A percentile compares a stretch with the other conserved stretches of the same genome.
phyloP scores from a whole-genome alignment of 2,888 invertebrate species.

The Hylaea fasciaria region DNA sequence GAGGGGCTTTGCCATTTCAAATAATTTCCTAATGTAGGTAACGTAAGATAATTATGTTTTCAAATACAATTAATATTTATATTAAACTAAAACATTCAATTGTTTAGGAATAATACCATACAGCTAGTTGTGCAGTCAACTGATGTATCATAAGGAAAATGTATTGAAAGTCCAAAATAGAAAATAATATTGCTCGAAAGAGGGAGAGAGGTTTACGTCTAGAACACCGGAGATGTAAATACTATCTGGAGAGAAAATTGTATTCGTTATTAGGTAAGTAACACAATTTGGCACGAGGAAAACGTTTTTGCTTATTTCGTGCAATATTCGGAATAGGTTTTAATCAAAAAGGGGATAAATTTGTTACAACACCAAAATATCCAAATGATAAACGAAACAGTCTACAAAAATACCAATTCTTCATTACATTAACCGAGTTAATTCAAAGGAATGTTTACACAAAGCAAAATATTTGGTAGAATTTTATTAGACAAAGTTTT shows the following conservation, averaged over 20 bases:
- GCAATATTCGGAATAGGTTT: conserved; percentile 43
- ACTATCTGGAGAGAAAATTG: conserved; percentile 64
- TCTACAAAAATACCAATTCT: conserved; percentile 13
- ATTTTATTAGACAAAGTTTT: conserved; percentile 48
- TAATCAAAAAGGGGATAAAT: conserved; percentile 41
- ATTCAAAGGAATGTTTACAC: conserved; percentile 38
- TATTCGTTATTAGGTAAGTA: conserved; percentile 56
- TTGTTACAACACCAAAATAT: conserved; percentile 28
- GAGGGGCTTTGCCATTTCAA: conserved; percentile 49
- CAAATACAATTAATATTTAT: no score
- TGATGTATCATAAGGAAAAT: conserved; percentile 3
- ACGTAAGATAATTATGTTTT: background rate
- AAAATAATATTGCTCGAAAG: conserved; percentile 38
- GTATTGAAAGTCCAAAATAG: conserved; percentile 32
- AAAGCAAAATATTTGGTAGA: conserved; percentile 50
- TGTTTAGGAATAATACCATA: no score
- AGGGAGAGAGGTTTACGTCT: conserved; percentile 36
- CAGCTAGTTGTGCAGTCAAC: background rate
- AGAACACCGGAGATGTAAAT: conserved; percentile 60
- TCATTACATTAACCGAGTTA: conserved; percentile 25
- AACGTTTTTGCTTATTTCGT: conserved; percentile 51
- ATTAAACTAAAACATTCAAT: no score
- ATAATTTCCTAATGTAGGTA: conserved; percentile 32
- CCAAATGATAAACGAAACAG: conserved; percentile 17
- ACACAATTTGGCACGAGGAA: conserved; percentile 63